Conservation (phyloP, 2,888 invertebrate genomes). For the Chrysomela aeneicollis region DNA sequence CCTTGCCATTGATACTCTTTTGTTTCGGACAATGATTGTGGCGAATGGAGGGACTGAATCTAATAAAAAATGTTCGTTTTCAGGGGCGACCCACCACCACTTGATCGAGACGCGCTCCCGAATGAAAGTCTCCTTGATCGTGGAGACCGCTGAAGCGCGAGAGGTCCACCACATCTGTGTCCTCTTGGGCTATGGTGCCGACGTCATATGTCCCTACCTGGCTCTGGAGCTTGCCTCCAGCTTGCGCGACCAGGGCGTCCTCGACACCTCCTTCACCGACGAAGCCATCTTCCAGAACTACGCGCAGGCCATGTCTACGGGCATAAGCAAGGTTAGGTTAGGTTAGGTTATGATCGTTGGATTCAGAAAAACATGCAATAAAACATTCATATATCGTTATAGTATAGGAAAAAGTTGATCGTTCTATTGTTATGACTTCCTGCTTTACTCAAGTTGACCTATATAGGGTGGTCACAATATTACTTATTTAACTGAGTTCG, state of each 20-base stretch:
- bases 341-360: too few species aligned
- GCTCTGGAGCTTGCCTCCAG: conserved; percentile 92
- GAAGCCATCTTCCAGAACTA: conserved; percentile 86
- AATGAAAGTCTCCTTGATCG: conserved; percentile 93
- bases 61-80: too few species aligned
- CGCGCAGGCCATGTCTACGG: conserved; percentile 74
- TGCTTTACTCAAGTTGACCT: too few species aligned
- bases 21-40: too few species aligned
- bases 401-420: too few species aligned
- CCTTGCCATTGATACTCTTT: too few species aligned
- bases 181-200: conserved; percentile 94
- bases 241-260: conserved; percentile 84
- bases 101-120: conserved; percentile 93
- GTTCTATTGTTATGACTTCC: too few species aligned
- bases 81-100: conserved; percentile 92
- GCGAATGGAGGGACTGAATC: too few species aligned
- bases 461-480: too few species aligned
- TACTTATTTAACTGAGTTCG: too few species aligned
- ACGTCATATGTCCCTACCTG: conserved; percentile 96
- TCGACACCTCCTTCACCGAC: conserved; percentile 80
- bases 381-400: too few species aligned
- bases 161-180: conserved; percentile 97
- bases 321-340: conserved; percentile 65
- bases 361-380: too few species aligned
- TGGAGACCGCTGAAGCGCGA: conserved; percentile 96